Evolutionary conservation across 2,888 invertebrate genomes (phyloP), one percentile per base, ranked within the genome.

Genomic region (Netelia inedita): DNA sequence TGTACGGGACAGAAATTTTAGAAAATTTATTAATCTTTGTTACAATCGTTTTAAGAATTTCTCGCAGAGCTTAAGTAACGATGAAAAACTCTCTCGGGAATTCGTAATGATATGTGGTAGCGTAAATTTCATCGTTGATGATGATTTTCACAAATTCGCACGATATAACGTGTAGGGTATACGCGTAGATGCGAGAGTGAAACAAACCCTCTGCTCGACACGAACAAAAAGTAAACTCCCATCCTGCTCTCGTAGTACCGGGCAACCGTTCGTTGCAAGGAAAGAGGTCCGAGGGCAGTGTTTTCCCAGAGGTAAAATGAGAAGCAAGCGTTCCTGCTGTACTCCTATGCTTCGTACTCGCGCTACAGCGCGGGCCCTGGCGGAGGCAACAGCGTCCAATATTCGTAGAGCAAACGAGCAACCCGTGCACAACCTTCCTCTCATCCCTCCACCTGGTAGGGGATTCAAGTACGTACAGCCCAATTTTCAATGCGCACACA

Each of bases 241-340:
- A 75, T 2, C 41, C 71, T n/a, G n/a, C n/a, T 55, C 63, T 74
- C 41, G 46, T 57, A 23, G 23, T 16, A 55, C 23, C 43, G 11
- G 35, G 46, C 61, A n/a, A 59, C 61, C 57, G 23, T 78, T 78
- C n/a, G 53, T 57, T 66, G 19, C 63, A 23, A 21, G 61, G 65
- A 65, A 46, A 74, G 21, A 69, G 55, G 50, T 73, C 57, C 74
- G 63, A 74, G 46, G 11, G 16, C 41, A 50, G 14, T 55, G 50
- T 68, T 78, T 78, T 65, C 23, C 76, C 11, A 69, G 81, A 73
- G 73, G 61, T 6, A 59, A 73, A 63, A 84, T 65, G 73, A 81
- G 57, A 63, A 74, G 10, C 63, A 21, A 10, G 71, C 41, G 35
- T 63, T 63, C 16, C 55, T 63, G 76, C 63, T 79, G 41, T 63